Percentiles rank a stretch among this genome's conserved stretches.
Conservation (phyloP, 2,888 invertebrate species). For the Hydropsyche betteni region DNA sequence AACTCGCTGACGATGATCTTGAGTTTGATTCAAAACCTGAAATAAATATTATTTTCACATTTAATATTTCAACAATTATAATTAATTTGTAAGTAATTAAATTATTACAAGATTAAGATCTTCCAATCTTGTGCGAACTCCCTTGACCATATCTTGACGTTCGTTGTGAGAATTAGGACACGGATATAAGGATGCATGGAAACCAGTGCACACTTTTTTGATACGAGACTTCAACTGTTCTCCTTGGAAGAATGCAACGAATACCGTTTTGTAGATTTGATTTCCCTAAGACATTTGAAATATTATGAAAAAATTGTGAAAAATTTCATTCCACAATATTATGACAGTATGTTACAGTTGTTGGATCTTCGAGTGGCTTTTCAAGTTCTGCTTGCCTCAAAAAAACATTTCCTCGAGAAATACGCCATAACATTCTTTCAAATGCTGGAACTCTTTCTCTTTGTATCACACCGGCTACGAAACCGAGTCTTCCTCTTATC, state of each 20-base stretch:
- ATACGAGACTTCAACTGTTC: conserved; percentile 90
- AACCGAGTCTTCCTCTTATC: conserved; percentile 70
- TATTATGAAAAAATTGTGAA: conserved; percentile 33
- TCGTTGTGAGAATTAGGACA: conserved; percentile 89
- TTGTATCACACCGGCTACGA: conserved; percentile 93
- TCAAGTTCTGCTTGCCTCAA: conserved; percentile 86
- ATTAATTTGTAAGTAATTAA: conserved; percentile 1
- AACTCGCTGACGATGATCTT: conserved; percentile 90
- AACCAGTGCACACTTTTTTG: conserved; percentile 93
- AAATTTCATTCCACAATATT: conserved; percentile 16
- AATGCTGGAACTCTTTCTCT: conserved; percentile 89
- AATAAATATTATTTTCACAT: conserved; percentile 30
- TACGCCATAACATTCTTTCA: conserved; percentile 93
- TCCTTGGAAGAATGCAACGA: conserved; percentile 90
- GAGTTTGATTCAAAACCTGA: conserved; percentile 88
- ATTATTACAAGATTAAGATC: conserved; percentile 78
- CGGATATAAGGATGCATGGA: conserved; percentile 91
- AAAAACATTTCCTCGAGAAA: conserved; percentile 92
- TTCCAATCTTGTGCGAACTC: conserved; percentile 88
- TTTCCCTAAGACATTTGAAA: conserved; percentile 72
- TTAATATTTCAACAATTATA: conserved; percentile 36
- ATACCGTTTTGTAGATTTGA: conserved; percentile 88
- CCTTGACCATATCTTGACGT: conserved; percentile 88
- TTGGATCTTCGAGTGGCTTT: conserved; percentile 83
- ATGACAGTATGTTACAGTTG: conserved; percentile 70